Evolutionary conservation across 2,113 vertebrate genomes (phyloP).

Genomic region (Gnathonemus echidnorhynchus): DNA sequence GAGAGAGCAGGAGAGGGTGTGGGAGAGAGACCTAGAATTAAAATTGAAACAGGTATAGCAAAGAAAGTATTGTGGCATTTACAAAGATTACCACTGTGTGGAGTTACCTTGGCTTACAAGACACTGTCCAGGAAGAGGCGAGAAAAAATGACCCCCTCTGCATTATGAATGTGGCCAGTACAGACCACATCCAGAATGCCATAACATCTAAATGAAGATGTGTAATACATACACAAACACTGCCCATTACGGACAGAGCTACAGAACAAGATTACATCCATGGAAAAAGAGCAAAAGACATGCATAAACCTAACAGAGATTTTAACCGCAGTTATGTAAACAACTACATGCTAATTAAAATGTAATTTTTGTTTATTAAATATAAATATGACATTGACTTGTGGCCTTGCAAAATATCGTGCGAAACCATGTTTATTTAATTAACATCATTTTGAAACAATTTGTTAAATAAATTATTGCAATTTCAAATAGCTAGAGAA

Average conservation of each 20-base stretch:
- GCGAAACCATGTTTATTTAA: background rate
- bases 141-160: constrained; percentile 19
- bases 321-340: background rate
- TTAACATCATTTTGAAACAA: background rate
- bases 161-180: background rate
- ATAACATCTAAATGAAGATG: background rate
- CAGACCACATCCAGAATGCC: background rate
- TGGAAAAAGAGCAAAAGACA: background rate
- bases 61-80: constrained; percentile 20
- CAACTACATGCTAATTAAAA: background rate
- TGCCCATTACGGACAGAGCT: background rate
- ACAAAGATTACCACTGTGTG: constrained; percentile 23
- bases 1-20: constrained; percentile 23
- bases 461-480: background rate
- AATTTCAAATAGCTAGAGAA: background rate
- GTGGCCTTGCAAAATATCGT: background rate
- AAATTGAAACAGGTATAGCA: constrained; percentile 23
- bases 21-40: constrained; percentile 20
- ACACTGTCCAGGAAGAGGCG: background rate
- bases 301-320: background rate
- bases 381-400: background rate
- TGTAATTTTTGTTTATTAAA: background rate
- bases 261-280: background rate
- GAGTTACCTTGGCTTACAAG: constrained; percentile 30
- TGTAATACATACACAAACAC: background rate